Conservation (phyloP, 2,888 invertebrate species). For the Cosmorhoe ocellata region DNA sequence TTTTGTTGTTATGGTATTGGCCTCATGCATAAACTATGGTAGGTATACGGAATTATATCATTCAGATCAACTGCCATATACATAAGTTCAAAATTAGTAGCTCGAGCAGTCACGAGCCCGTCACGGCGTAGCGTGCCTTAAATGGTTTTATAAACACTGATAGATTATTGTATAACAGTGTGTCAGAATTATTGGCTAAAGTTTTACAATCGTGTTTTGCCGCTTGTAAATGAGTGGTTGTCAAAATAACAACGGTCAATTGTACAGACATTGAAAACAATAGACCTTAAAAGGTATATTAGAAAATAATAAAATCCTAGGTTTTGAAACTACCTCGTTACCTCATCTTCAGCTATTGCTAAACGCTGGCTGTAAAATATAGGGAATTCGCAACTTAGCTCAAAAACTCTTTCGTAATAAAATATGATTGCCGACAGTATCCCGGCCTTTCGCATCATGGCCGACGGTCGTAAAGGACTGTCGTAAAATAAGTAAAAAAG, state of each 20-base stretch:
- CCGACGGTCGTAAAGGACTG: conserved; percentile 62
- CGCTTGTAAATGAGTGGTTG: background rate
- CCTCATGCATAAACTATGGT: too few species aligned
- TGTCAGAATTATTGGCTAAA: too few species aligned
- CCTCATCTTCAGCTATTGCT: conserved; percentile 23
- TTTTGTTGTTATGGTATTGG: too few species aligned
- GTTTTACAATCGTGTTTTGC: too few species aligned
- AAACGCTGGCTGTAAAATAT: conserved; percentile 34
- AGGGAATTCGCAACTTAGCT: conserved; percentile 37
- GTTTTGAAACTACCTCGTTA: conserved; percentile 15
- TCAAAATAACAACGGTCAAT: background rate
- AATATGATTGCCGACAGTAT: conserved; percentile 50
- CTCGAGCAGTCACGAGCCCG: too few species aligned
- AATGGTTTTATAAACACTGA: too few species aligned
- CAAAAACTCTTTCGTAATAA: conserved; percentile 37
- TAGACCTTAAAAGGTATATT: conserved; percentile 11
- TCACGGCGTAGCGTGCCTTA: too few species aligned
- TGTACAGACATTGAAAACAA: conserved; percentile 17
- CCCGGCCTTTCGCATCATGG: conserved; percentile 59
- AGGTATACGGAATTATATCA: too few species aligned
- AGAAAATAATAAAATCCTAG: conserved; percentile 16
- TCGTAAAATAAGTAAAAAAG: conserved; percentile 27
- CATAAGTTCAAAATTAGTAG: too few species aligned
- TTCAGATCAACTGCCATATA: too few species aligned
- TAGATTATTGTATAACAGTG: too few species aligned